Evolutionary conservation across 2,113 vertebrate genomes (phyloP), one percentile per base, ranked within the genome.

Genomic region (Myrmecobius fasciatus): DNA sequence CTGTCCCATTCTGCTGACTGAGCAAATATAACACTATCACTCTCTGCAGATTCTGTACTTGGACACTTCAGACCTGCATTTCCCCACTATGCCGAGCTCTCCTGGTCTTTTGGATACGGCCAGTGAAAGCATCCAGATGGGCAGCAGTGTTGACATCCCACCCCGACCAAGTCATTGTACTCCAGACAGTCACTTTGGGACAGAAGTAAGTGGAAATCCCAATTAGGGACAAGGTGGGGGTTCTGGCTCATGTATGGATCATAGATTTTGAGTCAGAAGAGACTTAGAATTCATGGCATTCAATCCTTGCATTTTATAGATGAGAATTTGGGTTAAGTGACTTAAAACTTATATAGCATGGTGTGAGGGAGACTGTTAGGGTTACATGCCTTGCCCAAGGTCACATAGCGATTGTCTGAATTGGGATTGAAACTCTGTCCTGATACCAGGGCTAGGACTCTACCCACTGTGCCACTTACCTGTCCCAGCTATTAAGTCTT

Each of bases 1-100:
- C 75, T n/a, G 36, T 14, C 88, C 10, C 11, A 2, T 52, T 49
- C 31, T 51, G 75, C 54, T 49, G 46, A n/a, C 24, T 89, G 26
- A 5, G 14, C 31, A 75, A 46, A 51, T 0, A 28, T 12, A 22
- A 1, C 17, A 53, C 14, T 0, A 1, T 52, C 48, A 0, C 36
- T 36, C 52, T 94, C 83, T 92, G 0, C 96, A 99, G 99, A 97
- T 99, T 96, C 96, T 99, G 94, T 99, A 98, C 98, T 97, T 99
- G 14, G 99, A 99, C 22, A 98, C 98, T 52, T 97, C 98, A 96
- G 67, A 98, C 95, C 25, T 98, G 95, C 52, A 97, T 97, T 53
- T 97, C 92, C 3, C 98, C 95, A 17, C 98, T 96, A 92, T 91
- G 88, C 89, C 98, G 91, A 89, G 96, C n/a, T 48, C 93, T 53